phyloP scores from a whole-genome alignment of 2,888 invertebrate genomes.

The Chrysodeixis includens region DNA sequence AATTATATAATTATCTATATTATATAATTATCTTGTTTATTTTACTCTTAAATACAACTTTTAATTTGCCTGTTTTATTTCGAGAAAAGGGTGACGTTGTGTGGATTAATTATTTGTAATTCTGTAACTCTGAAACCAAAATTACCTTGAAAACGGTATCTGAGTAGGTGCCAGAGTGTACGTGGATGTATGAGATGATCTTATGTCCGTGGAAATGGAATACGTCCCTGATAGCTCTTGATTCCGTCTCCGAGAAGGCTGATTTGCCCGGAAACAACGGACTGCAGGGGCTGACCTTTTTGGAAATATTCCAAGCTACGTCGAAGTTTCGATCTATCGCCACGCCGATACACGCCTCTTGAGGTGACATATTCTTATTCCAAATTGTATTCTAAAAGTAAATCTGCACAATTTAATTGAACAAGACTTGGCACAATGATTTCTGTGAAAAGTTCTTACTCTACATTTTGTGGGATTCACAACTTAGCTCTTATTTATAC shows the following conservation, averaged over 20 bases:
- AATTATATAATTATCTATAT: too few species aligned
- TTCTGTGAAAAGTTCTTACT: too few species aligned
- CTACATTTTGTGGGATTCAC: too few species aligned
- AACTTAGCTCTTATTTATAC: too few species aligned
- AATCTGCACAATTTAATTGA: conserved; percentile 22
- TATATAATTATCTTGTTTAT: too few species aligned
- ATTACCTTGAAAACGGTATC: conserved; percentile 67
- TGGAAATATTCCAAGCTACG: conserved; percentile 71
- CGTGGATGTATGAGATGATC: conserved; percentile 77
- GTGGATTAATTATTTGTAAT: too few species aligned
- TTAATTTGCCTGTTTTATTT: too few species aligned
- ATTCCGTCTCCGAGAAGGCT: conserved; percentile 79
- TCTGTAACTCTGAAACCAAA: too few species aligned
- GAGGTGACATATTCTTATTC: conserved; percentile 77
- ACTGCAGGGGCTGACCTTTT: conserved; percentile 69
- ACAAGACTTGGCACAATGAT: too few species aligned
- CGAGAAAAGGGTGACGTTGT: too few species aligned
- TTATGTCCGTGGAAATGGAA: conserved; percentile 78
- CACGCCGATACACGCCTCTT: conserved; percentile 75
- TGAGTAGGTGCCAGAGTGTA: conserved; percentile 70
- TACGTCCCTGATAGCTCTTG: conserved; percentile 72
- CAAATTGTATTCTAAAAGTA: conserved; percentile 32
- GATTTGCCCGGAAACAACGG: conserved; percentile 73
- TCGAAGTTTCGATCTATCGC: conserved; percentile 81
- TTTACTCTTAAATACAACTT: too few species aligned